Evolutionary conservation across 1,140 invertebrate species (phyloP).

Genomic region (Triops cancriformis): DNA sequence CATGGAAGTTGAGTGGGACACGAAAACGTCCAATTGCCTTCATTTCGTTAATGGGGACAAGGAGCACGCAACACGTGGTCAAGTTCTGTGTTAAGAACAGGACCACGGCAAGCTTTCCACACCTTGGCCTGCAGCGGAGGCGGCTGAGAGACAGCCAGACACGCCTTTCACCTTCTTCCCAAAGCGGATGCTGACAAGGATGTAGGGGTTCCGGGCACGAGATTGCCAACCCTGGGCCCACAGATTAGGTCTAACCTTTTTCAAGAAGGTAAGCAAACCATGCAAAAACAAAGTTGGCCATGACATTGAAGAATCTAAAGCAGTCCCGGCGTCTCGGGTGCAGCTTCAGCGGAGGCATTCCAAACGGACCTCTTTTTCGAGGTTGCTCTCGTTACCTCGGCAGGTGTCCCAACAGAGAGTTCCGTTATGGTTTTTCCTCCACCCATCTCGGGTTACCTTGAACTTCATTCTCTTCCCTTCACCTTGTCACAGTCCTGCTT

Average conservation of each 20-base stretch:
- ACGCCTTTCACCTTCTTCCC: slow-evolving; percentile 8
- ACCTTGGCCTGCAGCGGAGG: slow-evolving; percentile 11
- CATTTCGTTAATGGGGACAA: neutral
- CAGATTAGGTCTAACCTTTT: neutral
- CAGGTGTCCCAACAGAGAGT: neutral
- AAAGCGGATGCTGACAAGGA: slow-evolving; percentile 12
- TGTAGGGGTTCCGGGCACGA: slow-evolving; percentile 8
- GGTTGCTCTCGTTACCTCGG: slow-evolving; percentile 12
- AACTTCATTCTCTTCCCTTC: slow-evolving; percentile 6
- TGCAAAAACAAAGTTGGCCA: neutral
- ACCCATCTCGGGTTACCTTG: neutral
- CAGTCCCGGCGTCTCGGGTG: neutral
- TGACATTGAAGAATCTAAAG: slow-evolving; percentile 10
- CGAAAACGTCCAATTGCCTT: neutral
- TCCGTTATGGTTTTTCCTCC: slow-evolving; percentile 13
- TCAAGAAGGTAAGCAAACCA: neutral
- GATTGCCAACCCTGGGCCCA: neutral
- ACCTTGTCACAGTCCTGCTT: neutral
- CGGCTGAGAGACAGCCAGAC: neutral
- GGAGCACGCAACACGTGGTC: neutral
- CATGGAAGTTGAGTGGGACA: neutral
- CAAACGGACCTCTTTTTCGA: neutral
- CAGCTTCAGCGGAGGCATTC: neutral
- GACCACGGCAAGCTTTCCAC: neutral
- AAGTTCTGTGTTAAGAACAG: neutral